phyloP scores from a whole-genome alignment of 2,113 vertebrate genomes.

The Carlito syrichta region DNA sequence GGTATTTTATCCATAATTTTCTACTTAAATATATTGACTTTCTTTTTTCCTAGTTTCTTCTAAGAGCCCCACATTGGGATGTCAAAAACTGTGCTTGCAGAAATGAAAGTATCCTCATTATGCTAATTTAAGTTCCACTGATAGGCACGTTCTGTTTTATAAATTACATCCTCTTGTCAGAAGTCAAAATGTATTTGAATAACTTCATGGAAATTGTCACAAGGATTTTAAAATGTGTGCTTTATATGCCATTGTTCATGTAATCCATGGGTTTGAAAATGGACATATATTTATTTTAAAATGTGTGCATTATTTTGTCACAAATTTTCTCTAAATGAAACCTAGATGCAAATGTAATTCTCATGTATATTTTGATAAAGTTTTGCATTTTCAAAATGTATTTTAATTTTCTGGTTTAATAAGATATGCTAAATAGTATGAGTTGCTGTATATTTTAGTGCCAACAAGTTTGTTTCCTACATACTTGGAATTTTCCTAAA shows the following conservation, averaged over 20 bases:
- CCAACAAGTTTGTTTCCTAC: constrained; percentile 89
- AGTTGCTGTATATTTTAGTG: constrained; percentile 94
- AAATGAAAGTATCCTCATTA: constrained; percentile 95
- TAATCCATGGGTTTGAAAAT: constrained; percentile 89
- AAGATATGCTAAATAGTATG: constrained; percentile 93
- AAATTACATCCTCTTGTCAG: constrained; percentile 96
- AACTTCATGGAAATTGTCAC: constrained; percentile 95
- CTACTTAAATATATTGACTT: constrained; percentile 87
- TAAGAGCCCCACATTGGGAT: constrained; percentile 85
- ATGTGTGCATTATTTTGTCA: constrained; percentile 87
- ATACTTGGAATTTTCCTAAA: constrained; percentile 89
- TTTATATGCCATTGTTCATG: constrained; percentile 90
- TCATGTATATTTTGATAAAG: constrained; percentile 89
- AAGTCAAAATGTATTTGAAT: constrained; percentile 97
- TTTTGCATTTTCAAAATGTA: constrained; percentile 90
- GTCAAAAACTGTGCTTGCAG: constrained; percentile 92
- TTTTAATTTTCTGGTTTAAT: constrained; percentile 91
- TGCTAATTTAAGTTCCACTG: constrained; percentile 92
- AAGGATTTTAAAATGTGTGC: constrained; percentile 91
- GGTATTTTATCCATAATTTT: constrained; percentile 86
- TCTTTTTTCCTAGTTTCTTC: constrained; percentile 86
- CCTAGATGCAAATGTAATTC: constrained; percentile 85
- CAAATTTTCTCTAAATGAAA: constrained; percentile 93
- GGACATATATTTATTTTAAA: constrained; percentile 89
- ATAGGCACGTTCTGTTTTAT: constrained; percentile 95